Conservation (phyloP, 2,888 invertebrate genomes). For the Eutolmus rufibarbis region DNA sequence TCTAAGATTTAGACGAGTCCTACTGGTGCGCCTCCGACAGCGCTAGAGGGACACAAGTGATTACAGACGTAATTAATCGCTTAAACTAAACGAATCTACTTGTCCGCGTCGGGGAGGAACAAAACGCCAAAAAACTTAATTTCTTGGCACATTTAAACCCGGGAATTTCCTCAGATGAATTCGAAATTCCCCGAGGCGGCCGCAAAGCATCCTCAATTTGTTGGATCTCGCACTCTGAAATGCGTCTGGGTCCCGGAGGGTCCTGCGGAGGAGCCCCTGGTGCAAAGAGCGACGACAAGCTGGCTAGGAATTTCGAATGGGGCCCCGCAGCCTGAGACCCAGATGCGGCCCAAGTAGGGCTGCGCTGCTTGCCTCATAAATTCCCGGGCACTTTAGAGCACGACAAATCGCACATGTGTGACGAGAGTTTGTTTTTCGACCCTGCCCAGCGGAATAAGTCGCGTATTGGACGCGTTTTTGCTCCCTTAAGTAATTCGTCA, state of each 20-base stretch:
- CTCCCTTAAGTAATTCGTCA: slow-evolving; percentile 25
- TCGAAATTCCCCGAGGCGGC: background rate
- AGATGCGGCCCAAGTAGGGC: background rate
- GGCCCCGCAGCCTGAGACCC: background rate
- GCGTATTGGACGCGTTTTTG: background rate
- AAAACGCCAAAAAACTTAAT: slow-evolving; percentile 28
- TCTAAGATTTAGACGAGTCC: background rate
- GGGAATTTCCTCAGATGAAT: background rate
- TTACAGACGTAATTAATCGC: slow-evolving; percentile 36
- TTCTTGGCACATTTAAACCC: slow-evolving; percentile 23
- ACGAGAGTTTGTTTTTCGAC: background rate
- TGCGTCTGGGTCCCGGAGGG: background rate
- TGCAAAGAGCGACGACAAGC: background rate
- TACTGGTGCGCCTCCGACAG: background rate
- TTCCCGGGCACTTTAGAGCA: background rate
- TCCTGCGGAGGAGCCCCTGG: background rate
- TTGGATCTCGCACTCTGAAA: background rate
- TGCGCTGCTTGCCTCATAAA: slow-evolving; percentile 4
- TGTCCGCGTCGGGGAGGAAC: background rate
- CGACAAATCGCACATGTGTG: slow-evolving; percentile 41
- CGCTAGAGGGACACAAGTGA: slow-evolving; percentile 33
- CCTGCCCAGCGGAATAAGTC: background rate
- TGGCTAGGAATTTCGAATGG: slow-evolving; percentile 33
- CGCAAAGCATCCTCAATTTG: background rate
- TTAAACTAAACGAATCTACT: slow-evolving; percentile 20